Evolutionary conservation across 2,888 invertebrate genomes (phyloP), one percentile per base, ranked within the genome.

Genomic region (Rhyacophila evoluta): DNA sequence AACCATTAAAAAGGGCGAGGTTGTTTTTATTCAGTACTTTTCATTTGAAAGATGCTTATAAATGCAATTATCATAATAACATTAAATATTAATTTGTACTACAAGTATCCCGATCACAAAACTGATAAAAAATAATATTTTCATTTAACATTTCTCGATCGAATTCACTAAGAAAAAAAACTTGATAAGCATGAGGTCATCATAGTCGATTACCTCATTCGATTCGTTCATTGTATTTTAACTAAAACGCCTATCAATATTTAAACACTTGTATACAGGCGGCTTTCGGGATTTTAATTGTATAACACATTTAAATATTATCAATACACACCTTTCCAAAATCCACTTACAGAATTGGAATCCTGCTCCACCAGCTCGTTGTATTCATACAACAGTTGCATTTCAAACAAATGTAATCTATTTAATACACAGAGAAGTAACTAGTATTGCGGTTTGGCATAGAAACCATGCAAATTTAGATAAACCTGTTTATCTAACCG

Each of bases 261-360:
- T 70, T 25, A 70, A 29, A 3, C 19, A 19, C 33, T 70, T 70
- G 1, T 19, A 19, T 19, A 12, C 19, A 4, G 10, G 8, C 19
- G 4, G 6, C 6, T 33, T 4, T 33, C 29, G 8, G 1, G 2
- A 25, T 25, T 8, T 55, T 19, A 10, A 0, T 55, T 25, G 12
- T 25, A 25, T 10, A 25, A 55, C 10, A 55, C 19, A 1, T 19
- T 25, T 19, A 55, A 33, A 33, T 2, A 25, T 25, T 73, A 1
- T n/a, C n/a, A 25, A 28, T 19, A 33, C 12, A 72, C 28, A 78
- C 80, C 75, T 73, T 70, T 75, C 80, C 80, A 80, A 25, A 80
- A 33, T 72, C 78, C 80, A 55, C 70, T 78, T 2, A 80, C 37
- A 12, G 75, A 28, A 19, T 68, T 41, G 12, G 69, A 72, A 75